These are phyloP conservation scores for Macrosteles quadrilineatus DNA, from an alignment of 1,140 invertebrate species.

Conservation along the genomic window DNA sequence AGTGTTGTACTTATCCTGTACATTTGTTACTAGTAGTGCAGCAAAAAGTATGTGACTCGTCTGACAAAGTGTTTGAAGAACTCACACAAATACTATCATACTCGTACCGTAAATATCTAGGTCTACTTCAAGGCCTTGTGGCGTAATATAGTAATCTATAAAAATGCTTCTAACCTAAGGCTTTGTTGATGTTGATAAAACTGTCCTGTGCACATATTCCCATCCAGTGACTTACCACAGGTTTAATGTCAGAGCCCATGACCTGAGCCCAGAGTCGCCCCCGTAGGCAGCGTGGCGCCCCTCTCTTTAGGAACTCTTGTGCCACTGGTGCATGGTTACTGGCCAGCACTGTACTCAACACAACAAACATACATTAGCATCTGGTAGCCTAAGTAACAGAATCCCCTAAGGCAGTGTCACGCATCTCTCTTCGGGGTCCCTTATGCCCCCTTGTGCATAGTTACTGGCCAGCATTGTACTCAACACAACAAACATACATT, in stretches of 20 bases:
- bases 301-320: conserved; percentile 84
- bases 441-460: conserved; percentile 72
- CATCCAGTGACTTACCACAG: conserved; percentile 63
- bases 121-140: too few relatives aligned
- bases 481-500: conserved; percentile 29
- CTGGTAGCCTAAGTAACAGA: too few relatives aligned
- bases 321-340: conserved; percentile 71
- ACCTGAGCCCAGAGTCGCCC: conserved; percentile 80
- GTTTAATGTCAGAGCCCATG: conserved; percentile 70
- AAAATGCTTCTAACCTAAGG: too few relatives aligned
- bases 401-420: conserved; percentile 73
- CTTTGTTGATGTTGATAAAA: too few relatives aligned
- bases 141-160: too few relatives aligned
- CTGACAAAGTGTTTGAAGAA: too few relatives aligned
- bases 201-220: too few relatives aligned
- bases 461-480: conserved; percentile 62
- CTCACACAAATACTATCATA: too few relatives aligned
- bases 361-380: conserved; percentile 27
- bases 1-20: too few relatives aligned
- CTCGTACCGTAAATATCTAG: too few relatives aligned
- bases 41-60: too few relatives aligned
- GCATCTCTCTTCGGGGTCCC: conserved; percentile 87
- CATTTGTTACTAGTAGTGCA: too few relatives aligned
- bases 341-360: conserved; percentile 59
- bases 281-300: conserved; percentile 75